Evolutionary conservation across 1,140 invertebrate genomes (phyloP).

Genomic region (Aphaenogaster rudis): DNA sequence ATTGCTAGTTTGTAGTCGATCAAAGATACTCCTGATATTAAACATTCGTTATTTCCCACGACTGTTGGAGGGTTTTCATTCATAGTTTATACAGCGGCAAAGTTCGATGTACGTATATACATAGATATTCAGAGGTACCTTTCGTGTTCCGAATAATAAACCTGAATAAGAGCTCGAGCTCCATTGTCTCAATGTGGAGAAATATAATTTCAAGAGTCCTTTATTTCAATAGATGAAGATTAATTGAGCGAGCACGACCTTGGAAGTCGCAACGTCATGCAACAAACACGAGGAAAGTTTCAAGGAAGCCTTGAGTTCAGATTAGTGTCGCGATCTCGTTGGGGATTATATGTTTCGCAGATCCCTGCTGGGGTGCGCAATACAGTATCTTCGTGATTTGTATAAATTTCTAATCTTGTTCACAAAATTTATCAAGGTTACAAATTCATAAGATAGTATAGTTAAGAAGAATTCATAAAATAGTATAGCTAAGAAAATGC

Average conservation of each 20-base stretch:
- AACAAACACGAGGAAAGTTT: constrained; percentile 46
- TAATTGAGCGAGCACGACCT: constrained; percentile 55
- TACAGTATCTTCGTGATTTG: neutral
- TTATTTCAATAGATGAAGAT: constrained; percentile 58
- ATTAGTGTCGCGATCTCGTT: constrained; percentile 39
- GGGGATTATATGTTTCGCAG: constrained; percentile 24
- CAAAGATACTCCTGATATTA: neutral
- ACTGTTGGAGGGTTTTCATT: neutral
- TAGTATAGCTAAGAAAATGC: neutral
- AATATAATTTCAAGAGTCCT: constrained; percentile 14
- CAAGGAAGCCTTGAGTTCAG: constrained; percentile 37
- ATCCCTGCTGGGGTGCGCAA: neutral
- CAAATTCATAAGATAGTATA: neutral
- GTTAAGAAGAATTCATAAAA: neutral
- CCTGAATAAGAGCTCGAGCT: neutral
- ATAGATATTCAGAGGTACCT: neutral
- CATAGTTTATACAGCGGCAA: neutral
- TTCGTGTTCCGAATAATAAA: constrained; percentile 2
- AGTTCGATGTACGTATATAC: neutral
- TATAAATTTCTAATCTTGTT: neutral
- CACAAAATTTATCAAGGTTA: neutral
- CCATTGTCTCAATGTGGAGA: constrained; percentile 6
- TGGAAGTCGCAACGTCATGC: constrained; percentile 27
- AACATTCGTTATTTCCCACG: neutral
- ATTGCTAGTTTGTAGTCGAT: neutral